Base-by-base conservation (phyloP, 1,140 invertebrate genomes). In the Diabrotica virgifera region DNA sequence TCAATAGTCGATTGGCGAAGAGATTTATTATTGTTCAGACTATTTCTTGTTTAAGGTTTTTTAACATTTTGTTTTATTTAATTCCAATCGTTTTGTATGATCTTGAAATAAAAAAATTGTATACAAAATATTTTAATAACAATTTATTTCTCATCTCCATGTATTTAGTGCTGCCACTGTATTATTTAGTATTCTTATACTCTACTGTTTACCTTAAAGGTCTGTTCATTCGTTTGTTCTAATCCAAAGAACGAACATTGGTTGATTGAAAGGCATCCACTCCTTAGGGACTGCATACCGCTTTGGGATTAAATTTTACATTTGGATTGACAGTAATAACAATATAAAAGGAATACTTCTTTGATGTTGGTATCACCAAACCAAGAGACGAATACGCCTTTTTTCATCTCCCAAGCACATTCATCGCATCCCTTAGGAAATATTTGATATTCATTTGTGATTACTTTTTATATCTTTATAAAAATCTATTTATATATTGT, bases 221-320 rank as follows among this genome's bases (percentile, higher is more conserved):
- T 72, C 68, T 65, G 68, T 64, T 65, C 63, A 63, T 63, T 71
- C 71, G 71, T 73, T 76, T 77, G 74, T 77, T 73, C 75, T 73
- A 74, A 76, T 74, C 69, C 70, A 72, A 74, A 75, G 70, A 46
- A 46, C 40, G 70, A 75, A 72, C 72, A 72, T 74, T 74, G 70
- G 71, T 54, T 72, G 71, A 76, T 75, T 74, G 75, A 76, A 74
- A 74, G 70, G 67, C 68, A 70, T 71, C 70, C 62, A 56, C 60
- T 69, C 36, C 36, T 11, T 8, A 12, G 36, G 35, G 54, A 11
- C 54, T 35, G 9, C 14, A 56, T 36, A 36, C 54, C 24, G 54
- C 73, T 73, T 63, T 69, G 74, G 73, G 76, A 77, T 77, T 77
- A 75, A 72, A 76, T 77, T 77, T 77, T 76, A 76, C 76, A 76